Evolutionary conservation across 2,113 vertebrate species (phyloP).

Genomic region (Pachypanchax playfairii): DNA sequence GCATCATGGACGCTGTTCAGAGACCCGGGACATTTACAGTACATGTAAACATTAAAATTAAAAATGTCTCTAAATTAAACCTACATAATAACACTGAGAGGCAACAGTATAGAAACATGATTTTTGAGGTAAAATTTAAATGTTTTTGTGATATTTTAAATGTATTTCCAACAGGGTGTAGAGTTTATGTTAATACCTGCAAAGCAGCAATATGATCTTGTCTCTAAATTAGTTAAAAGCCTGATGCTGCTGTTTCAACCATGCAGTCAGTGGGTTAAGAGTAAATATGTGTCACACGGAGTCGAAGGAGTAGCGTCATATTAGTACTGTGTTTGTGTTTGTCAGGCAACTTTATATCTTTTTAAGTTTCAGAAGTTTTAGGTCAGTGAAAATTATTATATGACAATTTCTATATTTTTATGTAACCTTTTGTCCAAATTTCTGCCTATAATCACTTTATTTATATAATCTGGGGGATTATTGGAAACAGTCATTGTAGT

Average conservation of each 20-base stretch:
- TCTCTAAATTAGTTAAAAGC: conserved; percentile 71
- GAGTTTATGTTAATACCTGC: conserved; percentile 47
- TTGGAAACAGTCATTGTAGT: not conserved
- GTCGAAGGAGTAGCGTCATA: not conserved
- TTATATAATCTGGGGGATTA: not conserved
- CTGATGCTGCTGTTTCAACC: conserved; percentile 45
- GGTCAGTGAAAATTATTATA: not conserved
- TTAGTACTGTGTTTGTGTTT: conserved; percentile 3
- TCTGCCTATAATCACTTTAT: not conserved
- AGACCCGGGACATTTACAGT: no score
- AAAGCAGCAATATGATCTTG: conserved; percentile 54
- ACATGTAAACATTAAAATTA: not conserved
- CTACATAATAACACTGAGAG: not conserved
- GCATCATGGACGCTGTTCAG: no score
- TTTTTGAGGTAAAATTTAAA: not conserved
- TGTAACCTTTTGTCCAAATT: not conserved
- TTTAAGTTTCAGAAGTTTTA: not conserved
- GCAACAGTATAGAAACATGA: not conserved
- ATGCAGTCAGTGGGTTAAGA: conserved; percentile 34
- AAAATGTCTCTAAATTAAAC: not conserved
- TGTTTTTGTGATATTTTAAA: not conserved
- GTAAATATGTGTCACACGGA: conserved; percentile 31
- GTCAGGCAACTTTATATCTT: not conserved
- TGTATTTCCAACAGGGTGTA: conserved; percentile 36
- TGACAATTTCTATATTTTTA: not conserved